These are phyloP conservation scores for Ypsolopha sequella DNA, from an alignment of 2,888 invertebrate species.

Conservation along the genomic window DNA sequence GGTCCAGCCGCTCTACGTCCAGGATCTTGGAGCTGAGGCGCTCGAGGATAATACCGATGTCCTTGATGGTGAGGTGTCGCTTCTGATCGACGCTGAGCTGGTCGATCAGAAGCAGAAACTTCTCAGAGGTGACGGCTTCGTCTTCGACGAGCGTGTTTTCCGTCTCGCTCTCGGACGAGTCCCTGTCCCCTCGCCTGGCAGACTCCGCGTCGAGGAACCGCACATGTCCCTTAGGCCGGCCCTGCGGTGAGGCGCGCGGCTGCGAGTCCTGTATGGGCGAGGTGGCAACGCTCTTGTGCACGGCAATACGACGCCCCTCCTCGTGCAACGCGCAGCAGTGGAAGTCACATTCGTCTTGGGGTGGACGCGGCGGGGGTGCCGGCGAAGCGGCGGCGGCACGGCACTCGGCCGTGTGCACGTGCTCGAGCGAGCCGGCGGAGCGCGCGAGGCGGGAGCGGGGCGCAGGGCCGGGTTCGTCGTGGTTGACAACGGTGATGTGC, in stretches of 20 bases:
- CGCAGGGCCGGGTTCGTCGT: slow-evolving; percentile 88
- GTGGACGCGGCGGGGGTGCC: slow-evolving; percentile 68
- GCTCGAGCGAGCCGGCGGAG: slow-evolving; percentile 71
- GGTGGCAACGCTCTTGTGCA: slow-evolving; percentile 92
- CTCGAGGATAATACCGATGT: slow-evolving; percentile 94
- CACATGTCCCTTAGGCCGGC: slow-evolving; percentile 82
- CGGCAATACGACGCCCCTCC: slow-evolving; percentile 91
- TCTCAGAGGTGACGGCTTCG: slow-evolving; percentile 89
- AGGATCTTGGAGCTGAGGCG: slow-evolving; percentile 92
- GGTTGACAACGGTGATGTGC: slow-evolving; percentile 95
- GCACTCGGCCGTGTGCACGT: slow-evolving; percentile 88
- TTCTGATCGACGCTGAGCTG: slow-evolving; percentile 94
- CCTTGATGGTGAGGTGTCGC: slow-evolving; percentile 92
- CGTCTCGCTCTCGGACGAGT: slow-evolving; percentile 93
- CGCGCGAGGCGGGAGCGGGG: slow-evolving; percentile 57
- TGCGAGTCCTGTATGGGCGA: slow-evolving; percentile 90
- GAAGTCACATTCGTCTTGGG: slow-evolving; percentile 91
- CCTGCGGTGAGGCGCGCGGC: slow-evolving; percentile 76
- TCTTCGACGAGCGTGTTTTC: slow-evolving; percentile 95
- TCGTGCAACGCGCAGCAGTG: slow-evolving; percentile 96
- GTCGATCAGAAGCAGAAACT: slow-evolving; percentile 93
- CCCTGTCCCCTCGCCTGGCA: slow-evolving; percentile 75
- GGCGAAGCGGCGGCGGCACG: slow-evolving; percentile 75
- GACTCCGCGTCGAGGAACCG: slow-evolving; percentile 87
- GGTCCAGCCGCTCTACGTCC: slow-evolving; percentile 92